Conservation (phyloP, 2,888 invertebrate genomes). For the Eutolmus rufibarbis region DNA sequence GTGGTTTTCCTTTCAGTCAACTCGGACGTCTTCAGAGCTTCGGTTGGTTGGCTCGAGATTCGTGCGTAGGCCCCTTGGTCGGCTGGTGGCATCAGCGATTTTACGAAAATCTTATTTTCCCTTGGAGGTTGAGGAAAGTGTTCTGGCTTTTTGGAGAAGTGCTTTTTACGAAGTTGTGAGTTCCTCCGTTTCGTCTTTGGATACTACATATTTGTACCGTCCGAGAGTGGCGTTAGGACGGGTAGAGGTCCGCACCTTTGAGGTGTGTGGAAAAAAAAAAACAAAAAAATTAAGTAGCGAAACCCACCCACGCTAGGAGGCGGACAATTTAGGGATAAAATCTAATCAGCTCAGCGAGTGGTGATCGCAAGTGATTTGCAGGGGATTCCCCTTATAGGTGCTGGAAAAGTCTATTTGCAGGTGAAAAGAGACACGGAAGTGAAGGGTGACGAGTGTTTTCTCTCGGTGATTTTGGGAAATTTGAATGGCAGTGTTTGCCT, state of each 20-base stretch:
- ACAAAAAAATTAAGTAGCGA: not conserved
- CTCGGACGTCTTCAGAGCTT: constrained; percentile 45
- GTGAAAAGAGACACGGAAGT: constrained; percentile 10
- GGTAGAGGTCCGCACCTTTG: not conserved
- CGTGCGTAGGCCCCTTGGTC: not conserved
- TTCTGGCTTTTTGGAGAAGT: not conserved
- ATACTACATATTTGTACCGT: not conserved
- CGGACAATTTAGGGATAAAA: not conserved
- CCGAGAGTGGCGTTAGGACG: not conserved
- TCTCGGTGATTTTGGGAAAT: not conserved
- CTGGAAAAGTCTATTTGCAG: not conserved
- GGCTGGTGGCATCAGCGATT: not conserved
- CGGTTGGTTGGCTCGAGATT: constrained; percentile 34
- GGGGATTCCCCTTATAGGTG: not conserved
- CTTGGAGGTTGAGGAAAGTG: not conserved
- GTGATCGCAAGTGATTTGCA: not conserved
- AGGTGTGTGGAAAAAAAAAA: not conserved
- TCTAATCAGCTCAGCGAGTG: not conserved
- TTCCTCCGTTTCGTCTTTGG: not conserved
- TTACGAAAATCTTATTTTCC: not conserved
- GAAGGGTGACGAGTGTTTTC: constrained; percentile 8
- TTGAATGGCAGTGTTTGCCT: not conserved
- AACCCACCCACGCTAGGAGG: not conserved
- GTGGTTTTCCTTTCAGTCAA: constrained; percentile 49
- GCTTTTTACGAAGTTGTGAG: not conserved